phyloP scores from a whole-genome alignment of 2,888 invertebrate species.

The Sclerodermus sp. region DNA sequence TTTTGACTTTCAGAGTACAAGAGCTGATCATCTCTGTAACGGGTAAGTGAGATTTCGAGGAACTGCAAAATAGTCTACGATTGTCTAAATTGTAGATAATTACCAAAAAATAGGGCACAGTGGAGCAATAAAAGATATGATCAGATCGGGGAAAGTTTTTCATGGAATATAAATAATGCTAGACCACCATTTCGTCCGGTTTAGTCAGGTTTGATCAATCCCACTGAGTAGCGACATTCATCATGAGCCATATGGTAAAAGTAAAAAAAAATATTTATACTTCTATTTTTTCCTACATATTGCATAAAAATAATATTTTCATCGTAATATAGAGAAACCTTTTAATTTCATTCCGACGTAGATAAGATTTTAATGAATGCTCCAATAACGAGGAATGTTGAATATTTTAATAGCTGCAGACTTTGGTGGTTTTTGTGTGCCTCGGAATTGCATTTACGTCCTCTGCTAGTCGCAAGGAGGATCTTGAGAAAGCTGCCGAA shows the following conservation, averaged over 20 bases:
- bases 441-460: constrained; percentile 18
- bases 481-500: constrained; percentile 50
- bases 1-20: too few species aligned
- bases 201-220: constrained; percentile 37
- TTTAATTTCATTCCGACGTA: not conserved
- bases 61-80: constrained; percentile 1
- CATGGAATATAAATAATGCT: constrained; percentile 50
- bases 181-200: constrained; percentile 28
- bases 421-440: constrained; percentile 19
- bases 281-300: too few species aligned
- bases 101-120: constrained; percentile 12
- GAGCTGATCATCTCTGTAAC: too few species aligned
- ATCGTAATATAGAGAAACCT: too few species aligned
- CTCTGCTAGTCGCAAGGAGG: constrained; percentile 29
- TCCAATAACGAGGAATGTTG: not conserved
- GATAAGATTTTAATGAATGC: not conserved
- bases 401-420: constrained; percentile 12
- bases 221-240: constrained; percentile 24
- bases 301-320: too few species aligned
- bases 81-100: constrained; percentile 6
- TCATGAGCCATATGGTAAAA: constrained; percentile 44
- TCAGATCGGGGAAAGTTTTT: constrained; percentile 46
- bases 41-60: too few species aligned
- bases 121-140: constrained; percentile 33
- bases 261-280: too few species aligned